Evolutionary conservation across 2,113 vertebrate genomes (phyloP).

Genomic region (Oceanodroma tethys): DNA sequence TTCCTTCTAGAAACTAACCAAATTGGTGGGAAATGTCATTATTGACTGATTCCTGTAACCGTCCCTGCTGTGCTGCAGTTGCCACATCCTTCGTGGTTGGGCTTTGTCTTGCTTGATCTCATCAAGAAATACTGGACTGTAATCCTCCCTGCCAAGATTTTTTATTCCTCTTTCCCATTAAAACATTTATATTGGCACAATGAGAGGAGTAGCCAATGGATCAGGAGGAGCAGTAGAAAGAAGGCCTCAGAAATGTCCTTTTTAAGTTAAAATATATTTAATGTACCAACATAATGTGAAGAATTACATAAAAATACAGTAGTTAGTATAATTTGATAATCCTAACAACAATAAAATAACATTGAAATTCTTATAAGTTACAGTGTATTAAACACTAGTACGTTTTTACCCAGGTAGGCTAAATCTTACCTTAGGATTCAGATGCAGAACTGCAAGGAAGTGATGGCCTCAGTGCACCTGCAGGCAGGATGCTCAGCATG

Average conservation of each 20-base stretch:
- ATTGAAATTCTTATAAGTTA: background rate
- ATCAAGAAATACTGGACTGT: background rate
- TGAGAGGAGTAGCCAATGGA: background rate
- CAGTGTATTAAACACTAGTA: background rate
- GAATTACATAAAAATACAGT: background rate
- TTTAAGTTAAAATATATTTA: background rate
- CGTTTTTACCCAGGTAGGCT: accelerated
- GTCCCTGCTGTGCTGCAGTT: background rate
- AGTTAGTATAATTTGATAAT: background rate
- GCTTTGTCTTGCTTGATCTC: background rate
- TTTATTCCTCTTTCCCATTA: background rate
- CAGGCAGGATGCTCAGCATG: background rate
- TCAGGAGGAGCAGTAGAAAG: background rate
- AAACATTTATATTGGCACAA: background rate
- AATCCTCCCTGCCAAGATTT: accelerated
- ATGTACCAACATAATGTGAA: background rate
- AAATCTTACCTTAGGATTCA: background rate
- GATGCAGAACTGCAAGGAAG: background rate
- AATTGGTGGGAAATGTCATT: background rate
- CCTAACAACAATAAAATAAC: background rate
- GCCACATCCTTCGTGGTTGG: accelerated
- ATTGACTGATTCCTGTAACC: background rate
- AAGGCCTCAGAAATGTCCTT: background rate
- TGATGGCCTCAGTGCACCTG: background rate
- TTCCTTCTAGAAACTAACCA: background rate